Conservation (phyloP, 2,888 invertebrate species). For the Ditula angustiorana region DNA sequence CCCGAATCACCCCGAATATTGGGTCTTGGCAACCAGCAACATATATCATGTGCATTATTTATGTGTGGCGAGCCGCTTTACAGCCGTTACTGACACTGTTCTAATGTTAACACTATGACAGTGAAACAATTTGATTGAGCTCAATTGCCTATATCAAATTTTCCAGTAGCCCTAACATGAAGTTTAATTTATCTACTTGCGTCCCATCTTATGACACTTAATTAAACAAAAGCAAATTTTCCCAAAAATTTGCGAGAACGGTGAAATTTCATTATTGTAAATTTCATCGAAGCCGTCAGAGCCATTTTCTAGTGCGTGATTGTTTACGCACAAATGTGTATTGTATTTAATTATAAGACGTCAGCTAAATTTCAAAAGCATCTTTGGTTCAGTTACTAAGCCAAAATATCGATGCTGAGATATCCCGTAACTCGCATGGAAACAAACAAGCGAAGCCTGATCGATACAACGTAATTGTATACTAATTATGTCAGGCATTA, state of each 20-base stretch:
- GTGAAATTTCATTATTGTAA: no score
- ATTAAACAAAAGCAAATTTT: no score
- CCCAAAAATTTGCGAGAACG: no score
- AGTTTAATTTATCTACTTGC: no score
- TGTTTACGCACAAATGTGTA: no score
- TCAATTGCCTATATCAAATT: background rate
- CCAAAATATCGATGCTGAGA: background rate
- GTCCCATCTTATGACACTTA: no score
- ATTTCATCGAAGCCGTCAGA: no score
- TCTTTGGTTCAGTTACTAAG: background rate
- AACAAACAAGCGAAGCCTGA: background rate
- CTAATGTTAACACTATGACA: conserved; percentile 7
- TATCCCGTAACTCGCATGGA: background rate
- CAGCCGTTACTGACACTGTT: conserved; percentile 39
- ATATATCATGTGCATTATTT: conserved; percentile 60
- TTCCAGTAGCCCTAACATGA: no score
- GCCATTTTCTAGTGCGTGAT: no score
- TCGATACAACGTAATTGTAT: conserved; percentile 1
- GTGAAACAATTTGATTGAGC: background rate
- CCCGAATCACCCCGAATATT: conserved; percentile 61
- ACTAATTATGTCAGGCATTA: conserved; percentile 4
- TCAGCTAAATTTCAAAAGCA: background rate
- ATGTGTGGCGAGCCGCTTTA: conserved; percentile 49
- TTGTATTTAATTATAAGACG: background rate
- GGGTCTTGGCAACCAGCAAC: conserved; percentile 61